Base-by-base conservation (phyloP, 1,140 invertebrate genomes). In the Lasaia peninsularis region DNA sequence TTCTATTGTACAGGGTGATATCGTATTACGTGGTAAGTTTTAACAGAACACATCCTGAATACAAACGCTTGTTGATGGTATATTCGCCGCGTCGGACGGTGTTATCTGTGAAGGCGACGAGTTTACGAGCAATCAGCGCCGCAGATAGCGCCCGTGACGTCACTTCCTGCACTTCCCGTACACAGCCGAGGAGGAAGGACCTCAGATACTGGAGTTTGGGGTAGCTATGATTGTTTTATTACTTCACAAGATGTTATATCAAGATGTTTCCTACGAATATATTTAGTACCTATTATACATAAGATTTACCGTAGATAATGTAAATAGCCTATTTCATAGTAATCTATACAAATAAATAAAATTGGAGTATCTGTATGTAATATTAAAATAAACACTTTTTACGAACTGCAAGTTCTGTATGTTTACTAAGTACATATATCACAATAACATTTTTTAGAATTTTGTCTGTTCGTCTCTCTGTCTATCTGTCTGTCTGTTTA, bases 101-200 rank as follows among this genome's bases (percentile, higher is more conserved):
- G 62, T 71, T 75, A 73, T 71, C 71, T 68, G 62, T 7, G 35
- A 9, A 40, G 60, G 33, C 60, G 60, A 59, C 48, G 65, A 65
- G 66, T 77, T 80, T 77, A 77, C 67, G 74, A 75, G 74, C 71
- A 75, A 75, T 78, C 71, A 71, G 63, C 65, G 50, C 44, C 31
- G 35, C 59, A 65, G 72, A 80, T 75, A 77, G 57, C 65, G 60
- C 37, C 62, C 56, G 62, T 70, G 67, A 73, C 71, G 69, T 75
- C 69, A 74, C 71, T 53, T 73, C 75, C 73, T 63, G 18, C 24
- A 51, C 55, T 65, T 65, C 56, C 64, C 52, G 52, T 60, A 40
- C 55, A 57, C 59, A 65, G 60, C 63, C 55, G 34, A 51, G 16
- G 52, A 54, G 52, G 52, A 54, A 35, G 49, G 20, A 21, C 52